These are phyloP conservation scores for Xenops minutus DNA, from an alignment of 2,797 vertebrate species.

Conservation along the genomic window DNA sequence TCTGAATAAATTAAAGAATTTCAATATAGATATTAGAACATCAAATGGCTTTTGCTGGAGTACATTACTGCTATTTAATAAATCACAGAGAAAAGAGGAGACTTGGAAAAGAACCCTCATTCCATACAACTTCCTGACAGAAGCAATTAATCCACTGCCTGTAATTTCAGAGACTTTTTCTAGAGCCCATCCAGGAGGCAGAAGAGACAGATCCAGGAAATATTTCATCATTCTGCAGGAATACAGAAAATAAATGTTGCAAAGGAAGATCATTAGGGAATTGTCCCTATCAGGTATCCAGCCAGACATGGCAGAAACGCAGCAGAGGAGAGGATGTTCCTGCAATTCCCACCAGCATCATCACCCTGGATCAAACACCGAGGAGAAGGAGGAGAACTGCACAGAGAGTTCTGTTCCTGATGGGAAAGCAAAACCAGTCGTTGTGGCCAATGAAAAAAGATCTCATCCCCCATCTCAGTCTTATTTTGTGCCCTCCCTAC, in stretches of 20 bases:
- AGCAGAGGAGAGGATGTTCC: background rate
- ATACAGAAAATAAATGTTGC: conserved; percentile 9
- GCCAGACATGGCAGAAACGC: background rate
- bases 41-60: conserved; percentile 74
- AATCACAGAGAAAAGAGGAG: conserved; percentile 66
- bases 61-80: conserved; percentile 74
- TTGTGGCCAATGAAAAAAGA: background rate
- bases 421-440: background rate
- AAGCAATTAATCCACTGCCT: conserved; percentile 68
- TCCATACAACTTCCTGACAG: conserved; percentile 70
- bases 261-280: background rate
- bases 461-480: background rate
- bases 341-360: background rate
- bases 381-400: background rate
- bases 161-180: conserved; percentile 24
- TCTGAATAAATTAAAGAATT: conserved; percentile 69
- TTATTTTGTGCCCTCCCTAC: background rate
- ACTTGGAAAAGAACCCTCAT: conserved; percentile 67
- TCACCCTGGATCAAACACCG: background rate
- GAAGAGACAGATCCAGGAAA: background rate
- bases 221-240: conserved; percentile 30
- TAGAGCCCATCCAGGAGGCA: background rate
- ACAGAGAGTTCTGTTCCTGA: background rate
- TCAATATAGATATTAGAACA: conserved; percentile 76
- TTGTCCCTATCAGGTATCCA: background rate